Evolutionary conservation across 2,113 vertebrate genomes (phyloP), one percentile per base, ranked within the genome.

Genomic region (Morone chrysops): DNA sequence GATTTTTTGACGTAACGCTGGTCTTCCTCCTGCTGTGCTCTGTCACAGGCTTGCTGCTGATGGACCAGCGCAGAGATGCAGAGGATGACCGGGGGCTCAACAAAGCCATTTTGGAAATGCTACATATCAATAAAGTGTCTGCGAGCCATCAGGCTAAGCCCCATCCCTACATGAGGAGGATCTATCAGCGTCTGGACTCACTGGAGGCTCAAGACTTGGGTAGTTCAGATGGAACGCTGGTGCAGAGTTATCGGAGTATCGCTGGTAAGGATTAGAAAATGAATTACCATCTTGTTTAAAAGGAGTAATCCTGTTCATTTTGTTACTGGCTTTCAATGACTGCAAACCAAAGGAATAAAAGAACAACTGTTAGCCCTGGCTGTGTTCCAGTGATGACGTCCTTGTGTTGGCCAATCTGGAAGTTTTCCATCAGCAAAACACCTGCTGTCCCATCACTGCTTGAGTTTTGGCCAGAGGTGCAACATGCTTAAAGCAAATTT

Each of bases 51-150:
- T 54, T 86, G 14, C 20, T 77, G 59, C 65, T 87, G 62, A 82
- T 66, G 54, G 75, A 78, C 17, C 85, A 78, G 0, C 80, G 6
- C 38, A 71, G 66, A 43, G 75, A 77, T 8, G 70, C 67, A 0
- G 74, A 87, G 25, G 87, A 50, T 6, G 53, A 92, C 47, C 41
- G 45, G 57, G 81, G 86, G 11, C 56, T 91, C 12, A 82, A 83
- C 86, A 89, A 94, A 80, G 95, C 93, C 45, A 95, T 96, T 80
- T 41, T 95, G 87, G 95, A 96, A 85, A 95, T 95, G 94, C 82
- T 95, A 4, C 95, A 95, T 62, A 95, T 96, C 56, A 90, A 92
- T 40, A 94, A 92, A 78, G 84, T 96, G 47, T 94, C 93, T 2
- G 86, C 89, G 2, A 94, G 77, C 17, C 91, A 88, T 40, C 88